Conservation (phyloP, 2,113 vertebrate species). For the Noturus placidus region DNA sequence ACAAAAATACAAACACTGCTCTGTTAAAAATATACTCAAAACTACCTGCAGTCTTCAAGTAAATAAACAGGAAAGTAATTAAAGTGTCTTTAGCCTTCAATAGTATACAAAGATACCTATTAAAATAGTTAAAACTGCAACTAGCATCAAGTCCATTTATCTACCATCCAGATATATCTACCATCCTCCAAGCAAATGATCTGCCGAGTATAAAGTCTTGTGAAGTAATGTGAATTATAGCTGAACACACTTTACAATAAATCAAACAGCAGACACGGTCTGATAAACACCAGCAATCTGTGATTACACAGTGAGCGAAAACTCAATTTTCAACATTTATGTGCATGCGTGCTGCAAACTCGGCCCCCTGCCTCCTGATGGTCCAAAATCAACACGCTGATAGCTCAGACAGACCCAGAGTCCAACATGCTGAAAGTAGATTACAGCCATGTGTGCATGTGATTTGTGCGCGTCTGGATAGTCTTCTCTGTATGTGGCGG, state of each 20-base stretch:
- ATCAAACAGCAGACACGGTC: not conserved
- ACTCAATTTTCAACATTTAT: not conserved
- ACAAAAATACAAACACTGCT: not conserved
- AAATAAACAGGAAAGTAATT: not conserved
- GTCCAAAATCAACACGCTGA: constrained; percentile 32
- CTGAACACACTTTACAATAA: not conserved
- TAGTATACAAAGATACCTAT: not conserved
- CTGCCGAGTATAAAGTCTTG: not conserved
- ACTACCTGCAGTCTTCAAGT: not conserved
- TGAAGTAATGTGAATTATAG: not conserved
- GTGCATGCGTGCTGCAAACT: not conserved
- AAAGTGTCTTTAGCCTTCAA: not conserved
- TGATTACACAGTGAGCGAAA: not conserved
- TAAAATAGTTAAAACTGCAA: not conserved
- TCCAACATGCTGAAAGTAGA: constrained; percentile 36
- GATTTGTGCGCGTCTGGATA: not conserved
- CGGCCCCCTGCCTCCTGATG: constrained; percentile 31
- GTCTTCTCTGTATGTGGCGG: constrained; percentile 45
- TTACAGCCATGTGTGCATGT: constrained; percentile 35
- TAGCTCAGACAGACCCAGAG: constrained; percentile 30
- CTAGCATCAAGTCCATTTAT: not conserved
- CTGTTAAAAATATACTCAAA: not conserved
- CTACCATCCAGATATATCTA: not conserved
- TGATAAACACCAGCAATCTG: not conserved
- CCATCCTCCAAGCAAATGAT: not conserved